Percentiles rank a stretch among this genome's conserved stretches.
phyloP scores from a whole-genome alignment of 2,113 vertebrate genomes.

The Mirza zaza region DNA sequence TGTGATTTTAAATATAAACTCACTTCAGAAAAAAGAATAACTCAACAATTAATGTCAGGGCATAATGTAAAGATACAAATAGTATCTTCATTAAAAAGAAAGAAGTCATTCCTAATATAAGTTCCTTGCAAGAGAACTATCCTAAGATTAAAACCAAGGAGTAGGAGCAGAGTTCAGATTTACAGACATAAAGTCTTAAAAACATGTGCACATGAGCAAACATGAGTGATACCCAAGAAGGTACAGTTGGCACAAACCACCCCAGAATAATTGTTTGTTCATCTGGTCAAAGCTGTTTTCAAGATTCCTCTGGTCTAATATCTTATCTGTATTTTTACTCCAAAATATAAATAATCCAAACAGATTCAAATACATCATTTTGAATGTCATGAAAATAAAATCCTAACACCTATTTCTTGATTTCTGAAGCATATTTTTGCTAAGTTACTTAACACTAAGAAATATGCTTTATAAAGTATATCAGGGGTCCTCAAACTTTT shows the following conservation, averaged over 20 bases:
- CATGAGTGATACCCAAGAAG: not conserved
- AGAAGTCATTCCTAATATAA: not conserved
- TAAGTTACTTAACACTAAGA: conserved; percentile 38
- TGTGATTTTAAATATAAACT: conserved; percentile 20
- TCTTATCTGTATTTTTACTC: not conserved
- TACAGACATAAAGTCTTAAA: not conserved
- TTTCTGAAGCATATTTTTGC: conserved; percentile 25
- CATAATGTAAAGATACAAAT: not conserved
- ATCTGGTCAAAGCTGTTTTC: not conserved
- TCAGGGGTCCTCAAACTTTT: no score
- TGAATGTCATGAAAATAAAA: conserved; percentile 45
- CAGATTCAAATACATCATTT: conserved; percentile 23
- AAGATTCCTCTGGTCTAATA: not conserved
- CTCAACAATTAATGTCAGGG: not conserved
- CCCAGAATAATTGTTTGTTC: not conserved
- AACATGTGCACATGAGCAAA: not conserved
- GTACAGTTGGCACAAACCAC: not conserved
- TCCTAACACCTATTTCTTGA: not conserved
- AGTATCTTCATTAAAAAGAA: not conserved
- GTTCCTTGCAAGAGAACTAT: not conserved
- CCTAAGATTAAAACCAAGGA: not conserved
- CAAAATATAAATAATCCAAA: conserved; percentile 35
- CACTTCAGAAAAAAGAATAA: conserved; percentile 40
- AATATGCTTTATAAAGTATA: conserved; percentile 32
- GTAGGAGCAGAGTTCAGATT: not conserved